Percentiles rank a stretch among this genome's conserved stretches.
Conservation (phyloP, 2,888 invertebrate genomes). For the Colletes collaris region DNA sequence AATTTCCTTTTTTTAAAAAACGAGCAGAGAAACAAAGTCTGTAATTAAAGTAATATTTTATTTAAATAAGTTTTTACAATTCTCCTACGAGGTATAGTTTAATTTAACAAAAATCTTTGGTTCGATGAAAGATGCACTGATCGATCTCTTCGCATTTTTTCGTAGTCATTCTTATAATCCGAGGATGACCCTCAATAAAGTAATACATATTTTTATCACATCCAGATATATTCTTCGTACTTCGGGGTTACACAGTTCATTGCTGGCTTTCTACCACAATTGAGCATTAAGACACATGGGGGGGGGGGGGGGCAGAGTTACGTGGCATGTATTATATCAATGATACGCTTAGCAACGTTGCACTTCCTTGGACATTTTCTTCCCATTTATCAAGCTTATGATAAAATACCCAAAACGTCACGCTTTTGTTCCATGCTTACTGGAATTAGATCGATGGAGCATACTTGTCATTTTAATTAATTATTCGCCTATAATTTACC, state of each 20-base stretch:
- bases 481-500: no score
- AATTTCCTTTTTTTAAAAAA: no score
- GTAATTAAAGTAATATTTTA: constrained; percentile 14
- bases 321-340: neutral
- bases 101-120: constrained; percentile 55
- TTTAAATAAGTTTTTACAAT: constrained; percentile 12
- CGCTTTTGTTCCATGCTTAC: neutral
- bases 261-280: neutral
- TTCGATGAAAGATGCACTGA: constrained; percentile 18
- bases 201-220: constrained; percentile 23
- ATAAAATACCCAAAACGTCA: neutral
- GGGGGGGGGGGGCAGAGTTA: neutral
- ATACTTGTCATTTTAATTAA: no score
- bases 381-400: neutral
- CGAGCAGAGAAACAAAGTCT: neutral
- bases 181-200: neutral
- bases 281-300: constrained; percentile 3
- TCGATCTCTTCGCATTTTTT: neutral
- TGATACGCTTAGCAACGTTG: no score
- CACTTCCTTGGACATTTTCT: no score
- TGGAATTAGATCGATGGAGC: no score
- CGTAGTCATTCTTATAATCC: neutral
- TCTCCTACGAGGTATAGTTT: constrained; percentile 43
- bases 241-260: neutral
- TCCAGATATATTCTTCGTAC: neutral